Base-by-base conservation (phyloP, 2,797 vertebrate genomes). In the Cossypha caffra region DNA sequence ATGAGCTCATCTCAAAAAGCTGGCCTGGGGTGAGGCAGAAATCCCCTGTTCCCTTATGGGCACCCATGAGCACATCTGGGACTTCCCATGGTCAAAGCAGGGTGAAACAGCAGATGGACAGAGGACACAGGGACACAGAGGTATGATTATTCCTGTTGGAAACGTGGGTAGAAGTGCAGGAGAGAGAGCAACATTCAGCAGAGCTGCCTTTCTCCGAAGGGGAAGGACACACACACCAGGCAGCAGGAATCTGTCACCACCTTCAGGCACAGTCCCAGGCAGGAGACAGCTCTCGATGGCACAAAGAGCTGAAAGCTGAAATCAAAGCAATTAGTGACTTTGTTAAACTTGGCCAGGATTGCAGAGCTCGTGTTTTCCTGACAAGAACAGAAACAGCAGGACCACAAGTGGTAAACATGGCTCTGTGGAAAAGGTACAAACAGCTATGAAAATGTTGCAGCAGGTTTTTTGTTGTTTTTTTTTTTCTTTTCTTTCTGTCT, bases 261-360 rank as follows among this genome's bases (percentile, higher is more conserved):
- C 57, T 64, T 58, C 75, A 55, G 54, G 52, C 33, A 85, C 9
- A 2, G 37, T 47, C 55, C 59, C 77, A 73, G 28, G 48, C 54
- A 88, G 57, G 24, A 89, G 37, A 75, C 48, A 43, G 21, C 21
- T 10, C 26, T 58, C 2, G 0, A 16, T 10, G 28, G 64, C 35
- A 75, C 16, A 57, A 90, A n/a, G 29, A 88, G 40, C 54, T 72
- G 43, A 83, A 88, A 94, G 92, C 54, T 42, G 40, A 83, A 96
- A 91, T 81, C 64, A 93, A 83, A 94, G 58, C 37, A 72, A 67
- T 78, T 75, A 92, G 38, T 18, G n/a, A 57, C 57, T 87, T 89
- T 14, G 42, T 23, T 80, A 74, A 95, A 71, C 45, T 57, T 43
- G 20, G 35, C 61, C 31, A 58, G 64, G 35, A 67, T 51, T 88